Percentiles rank a stretch among this genome's conserved stretches.
Conservation (phyloP, 2,113 vertebrate species). For the Malaclemys terrapin region DNA sequence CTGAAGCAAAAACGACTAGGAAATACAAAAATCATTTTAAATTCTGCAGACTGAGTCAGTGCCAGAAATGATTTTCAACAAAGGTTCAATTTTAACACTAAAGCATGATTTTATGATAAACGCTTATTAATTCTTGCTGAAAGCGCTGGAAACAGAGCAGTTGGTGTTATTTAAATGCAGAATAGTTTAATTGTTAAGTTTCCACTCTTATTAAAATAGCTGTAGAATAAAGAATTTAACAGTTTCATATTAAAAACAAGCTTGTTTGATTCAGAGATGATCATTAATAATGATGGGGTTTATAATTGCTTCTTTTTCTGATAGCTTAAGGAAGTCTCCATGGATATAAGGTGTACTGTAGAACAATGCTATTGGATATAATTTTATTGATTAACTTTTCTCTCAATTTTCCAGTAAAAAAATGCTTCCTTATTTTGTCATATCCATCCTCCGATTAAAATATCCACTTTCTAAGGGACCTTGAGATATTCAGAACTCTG, state of each 20-base stretch:
- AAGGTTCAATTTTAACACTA: not conserved
- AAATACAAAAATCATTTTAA: constrained; percentile 26
- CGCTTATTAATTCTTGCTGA: not conserved
- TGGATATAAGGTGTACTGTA: not conserved
- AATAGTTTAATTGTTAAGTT: not conserved
- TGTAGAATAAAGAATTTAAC: constrained; percentile 25
- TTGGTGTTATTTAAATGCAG: not conserved
- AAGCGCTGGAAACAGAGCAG: not conserved
- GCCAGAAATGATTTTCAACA: not conserved
- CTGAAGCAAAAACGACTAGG: constrained; percentile 54
- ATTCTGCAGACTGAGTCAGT: constrained; percentile 13
- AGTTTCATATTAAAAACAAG: not conserved
- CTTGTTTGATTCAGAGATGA: constrained; percentile 2
- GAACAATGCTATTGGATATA: rapidly evolving
- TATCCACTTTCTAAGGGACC: not conserved
- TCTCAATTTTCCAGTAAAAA: not conserved
- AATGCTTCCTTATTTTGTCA: rapidly evolving
- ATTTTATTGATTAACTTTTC: not conserved
- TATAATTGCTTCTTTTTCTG: constrained; percentile 16
- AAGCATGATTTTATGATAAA: not conserved
- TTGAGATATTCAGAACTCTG: not conserved
- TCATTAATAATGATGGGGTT: constrained; percentile 12
- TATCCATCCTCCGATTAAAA: not conserved
- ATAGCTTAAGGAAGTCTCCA: not conserved
- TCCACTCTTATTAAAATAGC: not conserved